phyloP scores from a whole-genome alignment of 1,140 invertebrate species.

The Cherax destructor region DNA sequence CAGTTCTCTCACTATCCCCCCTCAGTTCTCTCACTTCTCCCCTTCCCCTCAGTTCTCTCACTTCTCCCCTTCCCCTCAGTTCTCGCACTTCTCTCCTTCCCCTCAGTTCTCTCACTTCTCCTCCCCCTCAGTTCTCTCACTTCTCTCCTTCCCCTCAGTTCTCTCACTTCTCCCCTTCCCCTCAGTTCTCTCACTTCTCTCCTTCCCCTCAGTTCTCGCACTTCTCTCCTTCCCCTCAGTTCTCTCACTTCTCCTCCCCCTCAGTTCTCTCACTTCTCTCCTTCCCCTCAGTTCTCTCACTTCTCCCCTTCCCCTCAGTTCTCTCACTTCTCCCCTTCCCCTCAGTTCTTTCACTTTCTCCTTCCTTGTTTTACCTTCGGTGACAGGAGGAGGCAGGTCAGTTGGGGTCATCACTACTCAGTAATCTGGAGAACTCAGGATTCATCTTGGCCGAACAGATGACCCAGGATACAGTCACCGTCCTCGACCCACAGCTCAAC shows the following conservation, averaged over 20 bases:
- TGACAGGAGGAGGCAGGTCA: neutral
- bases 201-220: no score
- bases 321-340: neutral
- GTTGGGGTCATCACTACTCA: constrained; percentile 23
- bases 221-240: neutral
- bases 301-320: no score
- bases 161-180: neutral
- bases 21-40: neutral
- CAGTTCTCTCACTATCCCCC: neutral
- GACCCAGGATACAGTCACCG: neutral
- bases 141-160: no score
- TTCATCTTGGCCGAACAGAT: constrained; percentile 33
- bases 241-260: neutral
- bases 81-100: neutral
- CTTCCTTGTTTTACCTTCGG: neutral
- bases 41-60: no score
- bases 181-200: neutral
- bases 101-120: no score
- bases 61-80: neutral
- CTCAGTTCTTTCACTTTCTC: no score
- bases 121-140: neutral
- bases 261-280: no score
- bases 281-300: neutral
- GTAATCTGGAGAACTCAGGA: constrained; percentile 30
- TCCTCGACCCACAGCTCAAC: constrained; percentile 25